Percentiles rank a stretch among this genome's conserved stretches.
These are phyloP conservation scores for Drosophila arizonae DNA, from an alignment of 1,140 invertebrate species.

Conservation along the genomic window DNA sequence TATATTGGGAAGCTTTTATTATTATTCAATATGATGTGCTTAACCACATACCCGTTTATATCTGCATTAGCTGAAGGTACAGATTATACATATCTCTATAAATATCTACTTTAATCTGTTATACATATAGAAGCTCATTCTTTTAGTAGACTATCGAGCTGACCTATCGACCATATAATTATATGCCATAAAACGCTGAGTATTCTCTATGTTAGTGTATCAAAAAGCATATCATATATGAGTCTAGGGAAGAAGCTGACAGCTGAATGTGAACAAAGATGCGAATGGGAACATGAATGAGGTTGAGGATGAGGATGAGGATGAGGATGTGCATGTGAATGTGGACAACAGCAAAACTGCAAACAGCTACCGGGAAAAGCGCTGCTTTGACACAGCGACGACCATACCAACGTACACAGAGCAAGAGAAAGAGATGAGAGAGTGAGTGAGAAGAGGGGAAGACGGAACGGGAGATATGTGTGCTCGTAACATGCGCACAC, in stretches of 20 bases:
- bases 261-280: background rate
- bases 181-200: background rate
- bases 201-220: background rate
- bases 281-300: background rate
- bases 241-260: slow-evolving; percentile 4
- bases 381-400: slow-evolving; percentile 26
- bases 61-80: too few relatives aligned
- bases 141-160: too few relatives aligned
- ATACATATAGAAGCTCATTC: too few relatives aligned
- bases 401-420: slow-evolving; percentile 9
- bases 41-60: too few relatives aligned
- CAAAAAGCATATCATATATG: background rate
- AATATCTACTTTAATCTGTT: too few relatives aligned
- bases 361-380: slow-evolving; percentile 35
- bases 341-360: slow-evolving; percentile 16
- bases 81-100: too few relatives aligned
- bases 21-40: too few relatives aligned
- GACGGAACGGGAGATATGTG: background rate
- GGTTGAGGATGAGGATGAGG: too few relatives aligned
- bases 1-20: too few relatives aligned
- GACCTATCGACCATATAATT: background rate
- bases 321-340: slow-evolving; percentile 1
- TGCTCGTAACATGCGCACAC: slow-evolving; percentile 6
- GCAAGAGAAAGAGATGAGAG: background rate
- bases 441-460: too few relatives aligned